phyloP scores from a whole-genome alignment of 2,113 vertebrate genomes.

The Chamaea fasciata region DNA sequence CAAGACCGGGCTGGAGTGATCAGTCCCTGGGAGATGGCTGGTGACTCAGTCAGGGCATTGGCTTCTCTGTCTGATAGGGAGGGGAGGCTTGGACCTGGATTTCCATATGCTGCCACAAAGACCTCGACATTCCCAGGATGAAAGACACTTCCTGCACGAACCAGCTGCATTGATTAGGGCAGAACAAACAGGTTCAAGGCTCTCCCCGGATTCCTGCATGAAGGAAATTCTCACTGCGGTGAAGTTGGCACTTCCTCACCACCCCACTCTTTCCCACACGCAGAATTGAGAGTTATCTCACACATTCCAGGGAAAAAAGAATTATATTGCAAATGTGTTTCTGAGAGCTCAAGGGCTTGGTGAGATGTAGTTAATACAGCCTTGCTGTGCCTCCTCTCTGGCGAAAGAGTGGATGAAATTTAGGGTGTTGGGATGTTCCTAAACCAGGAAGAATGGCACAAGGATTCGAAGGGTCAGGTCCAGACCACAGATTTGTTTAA shows the following conservation, averaged over 20 bases:
- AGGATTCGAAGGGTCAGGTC: neutral
- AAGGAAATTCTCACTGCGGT: neutral
- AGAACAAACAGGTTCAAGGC: slow-evolving; percentile 46
- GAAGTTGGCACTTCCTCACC: neutral
- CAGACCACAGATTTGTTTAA: neutral
- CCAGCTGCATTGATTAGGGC: slow-evolving; percentile 20
- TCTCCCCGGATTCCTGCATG: neutral
- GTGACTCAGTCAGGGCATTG: slow-evolving; percentile 19
- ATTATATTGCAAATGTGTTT: neutral
- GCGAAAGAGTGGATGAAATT: neutral
- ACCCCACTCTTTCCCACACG: neutral
- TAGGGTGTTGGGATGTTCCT: neutral
- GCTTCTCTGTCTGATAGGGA: slow-evolving; percentile 4
- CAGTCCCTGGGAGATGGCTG: neutral
- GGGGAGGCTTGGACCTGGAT: neutral
- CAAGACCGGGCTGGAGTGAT: neutral
- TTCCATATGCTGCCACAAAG: neutral
- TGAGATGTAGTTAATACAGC: neutral
- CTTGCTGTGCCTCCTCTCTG: neutral
- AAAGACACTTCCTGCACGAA: slow-evolving; percentile 19
- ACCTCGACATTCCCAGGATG: slow-evolving; percentile 1
- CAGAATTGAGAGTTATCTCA: neutral
- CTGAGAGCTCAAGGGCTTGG: neutral
- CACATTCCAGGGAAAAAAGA: neutral
- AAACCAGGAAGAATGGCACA: neutral